Conservation (phyloP, 2,888 invertebrate species). For the Scaptomyza reducta region DNA sequence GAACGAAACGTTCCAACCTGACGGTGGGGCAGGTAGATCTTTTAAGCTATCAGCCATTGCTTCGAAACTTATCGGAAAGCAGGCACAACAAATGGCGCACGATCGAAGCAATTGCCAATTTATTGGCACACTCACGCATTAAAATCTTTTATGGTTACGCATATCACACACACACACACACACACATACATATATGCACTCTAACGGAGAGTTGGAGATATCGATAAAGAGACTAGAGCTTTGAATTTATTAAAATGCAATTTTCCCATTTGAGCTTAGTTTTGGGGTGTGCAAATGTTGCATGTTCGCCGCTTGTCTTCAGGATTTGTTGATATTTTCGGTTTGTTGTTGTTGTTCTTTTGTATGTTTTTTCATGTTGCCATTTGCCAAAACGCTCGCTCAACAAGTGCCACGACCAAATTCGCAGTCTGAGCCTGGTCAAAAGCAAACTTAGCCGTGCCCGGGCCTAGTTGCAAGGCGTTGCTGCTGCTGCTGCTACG, state of each 20-base stretch:
- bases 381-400: slow-evolving; percentile 68
- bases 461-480: slow-evolving; percentile 37
- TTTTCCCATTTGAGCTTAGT: slow-evolving; percentile 61
- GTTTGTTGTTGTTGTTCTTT: slow-evolving; percentile 12
- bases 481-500: slow-evolving; percentile 57
- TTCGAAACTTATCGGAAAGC: slow-evolving; percentile 41
- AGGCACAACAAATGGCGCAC: slow-evolving; percentile 42
- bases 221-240: slow-evolving; percentile 61
- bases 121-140: slow-evolving; percentile 76
- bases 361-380: slow-evolving; percentile 62
- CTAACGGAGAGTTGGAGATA: slow-evolving; percentile 49
- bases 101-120: slow-evolving; percentile 58
- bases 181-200: no score
- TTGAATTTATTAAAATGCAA: slow-evolving; percentile 78
- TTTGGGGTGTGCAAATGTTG: slow-evolving; percentile 60
- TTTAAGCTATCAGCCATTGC: slow-evolving; percentile 31
- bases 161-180: slow-evolving; percentile 49
- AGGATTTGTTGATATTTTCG: slow-evolving; percentile 42
- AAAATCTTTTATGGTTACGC: slow-evolving; percentile 72
- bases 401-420: slow-evolving; percentile 59
- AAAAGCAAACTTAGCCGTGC: slow-evolving; percentile 22
- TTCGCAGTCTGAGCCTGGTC: slow-evolving; percentile 33
- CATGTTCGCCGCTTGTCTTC: slow-evolving; percentile 65
- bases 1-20: slow-evolving; percentile 7
- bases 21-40: background rate